Percentiles rank a stretch among this genome's conserved stretches.
Evolutionary conservation across 2,113 vertebrate genomes (phyloP).

Genomic region (Pseudorhombus dupliciocellatus): DNA sequence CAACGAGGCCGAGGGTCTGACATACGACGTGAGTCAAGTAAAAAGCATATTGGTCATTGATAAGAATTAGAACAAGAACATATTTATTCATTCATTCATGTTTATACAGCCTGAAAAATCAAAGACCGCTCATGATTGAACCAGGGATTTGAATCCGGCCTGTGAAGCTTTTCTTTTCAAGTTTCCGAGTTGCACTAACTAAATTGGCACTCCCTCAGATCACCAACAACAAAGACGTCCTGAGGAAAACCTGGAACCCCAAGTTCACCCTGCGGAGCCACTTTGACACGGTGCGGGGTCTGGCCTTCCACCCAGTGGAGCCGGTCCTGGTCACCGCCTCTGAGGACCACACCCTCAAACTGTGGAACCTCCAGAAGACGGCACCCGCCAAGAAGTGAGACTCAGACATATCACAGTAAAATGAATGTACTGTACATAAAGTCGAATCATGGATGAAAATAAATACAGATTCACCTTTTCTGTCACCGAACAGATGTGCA

Average conservation of each 20-base stretch:
- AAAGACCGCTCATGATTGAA: too few species aligned
- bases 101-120: too few species aligned
- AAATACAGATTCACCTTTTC: not conserved
- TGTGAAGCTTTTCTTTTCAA: too few species aligned
- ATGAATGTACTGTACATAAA: not conserved
- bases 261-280: constrained; percentile 96
- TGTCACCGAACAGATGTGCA: constrained; percentile 81
- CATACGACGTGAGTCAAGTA: constrained; percentile 87
- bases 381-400: constrained; percentile 92
- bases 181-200: too few species aligned
- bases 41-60: too few species aligned
- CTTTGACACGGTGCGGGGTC: constrained; percentile 91
- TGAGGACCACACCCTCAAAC: constrained; percentile 96
- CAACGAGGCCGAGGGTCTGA: constrained; percentile 91
- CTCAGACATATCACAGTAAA: not conserved
- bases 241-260: constrained; percentile 95
- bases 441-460: not conserved
- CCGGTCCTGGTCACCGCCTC: constrained; percentile 95
- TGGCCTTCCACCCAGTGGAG: constrained; percentile 93
- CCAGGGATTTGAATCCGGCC: too few species aligned
- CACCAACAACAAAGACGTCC: constrained; percentile 89
- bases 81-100: too few species aligned
- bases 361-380: constrained; percentile 99
- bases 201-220: constrained; percentile 79
- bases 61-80: too few species aligned